phyloP scores from a whole-genome alignment of 1,140 invertebrate species.

The Ylistrum balloti region DNA sequence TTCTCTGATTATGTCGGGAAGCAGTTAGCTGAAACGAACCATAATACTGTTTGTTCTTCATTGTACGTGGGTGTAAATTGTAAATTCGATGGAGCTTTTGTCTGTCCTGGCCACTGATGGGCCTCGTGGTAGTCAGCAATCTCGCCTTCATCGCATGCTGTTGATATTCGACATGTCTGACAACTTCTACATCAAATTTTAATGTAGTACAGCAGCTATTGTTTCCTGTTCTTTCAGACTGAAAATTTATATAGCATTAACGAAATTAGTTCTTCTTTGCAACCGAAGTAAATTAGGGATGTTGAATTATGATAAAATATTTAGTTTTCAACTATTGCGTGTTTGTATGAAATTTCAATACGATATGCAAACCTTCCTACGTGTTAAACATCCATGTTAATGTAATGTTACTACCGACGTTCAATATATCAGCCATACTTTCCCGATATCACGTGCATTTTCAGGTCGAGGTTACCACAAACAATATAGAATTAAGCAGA shows the following conservation, averaged over 20 bases:
- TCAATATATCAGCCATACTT: too few relatives aligned
- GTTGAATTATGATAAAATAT: too few relatives aligned
- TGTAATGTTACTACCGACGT: too few relatives aligned
- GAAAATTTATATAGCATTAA: background rate
- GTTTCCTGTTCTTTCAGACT: background rate
- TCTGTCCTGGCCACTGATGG: background rate
- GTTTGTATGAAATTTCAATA: too few relatives aligned
- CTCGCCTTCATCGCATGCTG: background rate
- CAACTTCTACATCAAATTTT: background rate
- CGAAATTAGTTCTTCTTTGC: background rate
- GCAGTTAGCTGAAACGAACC: constrained; percentile 31
- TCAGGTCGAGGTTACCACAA: too few relatives aligned
- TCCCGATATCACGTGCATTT: too few relatives aligned
- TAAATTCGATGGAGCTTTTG: background rate
- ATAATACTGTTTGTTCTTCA: background rate
- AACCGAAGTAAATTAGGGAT: background rate
- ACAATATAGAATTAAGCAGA: too few relatives aligned
- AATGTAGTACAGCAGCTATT: background rate
- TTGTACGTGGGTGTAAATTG: constrained; percentile 5
- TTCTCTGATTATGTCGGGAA: background rate
- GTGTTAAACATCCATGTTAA: too few relatives aligned
- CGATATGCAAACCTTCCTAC: too few relatives aligned
- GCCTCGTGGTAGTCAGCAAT: background rate
- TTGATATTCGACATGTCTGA: background rate
- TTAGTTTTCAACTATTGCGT: too few relatives aligned